phyloP scores from a whole-genome alignment of 2,797 vertebrate species.

The Sardinella longiceps region DNA sequence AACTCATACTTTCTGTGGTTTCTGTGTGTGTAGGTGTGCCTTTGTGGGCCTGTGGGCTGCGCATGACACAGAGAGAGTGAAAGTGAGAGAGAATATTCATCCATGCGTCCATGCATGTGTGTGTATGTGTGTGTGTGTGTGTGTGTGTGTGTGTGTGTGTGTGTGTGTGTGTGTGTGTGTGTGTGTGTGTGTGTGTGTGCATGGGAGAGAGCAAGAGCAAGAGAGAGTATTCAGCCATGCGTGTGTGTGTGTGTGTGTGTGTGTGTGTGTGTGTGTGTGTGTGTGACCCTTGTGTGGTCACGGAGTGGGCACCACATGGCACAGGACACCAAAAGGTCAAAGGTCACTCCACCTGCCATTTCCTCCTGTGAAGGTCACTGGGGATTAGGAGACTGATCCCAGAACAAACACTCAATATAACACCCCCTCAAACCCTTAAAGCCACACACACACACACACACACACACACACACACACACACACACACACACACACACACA shows the following conservation, averaged over 20 bases:
- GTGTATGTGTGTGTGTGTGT: neutral
- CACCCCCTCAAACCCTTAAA: too few species aligned
- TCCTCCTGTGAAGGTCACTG: neutral
- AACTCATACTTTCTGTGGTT: too few species aligned
- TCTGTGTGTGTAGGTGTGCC: neutral
- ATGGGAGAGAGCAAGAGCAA: too few species aligned
- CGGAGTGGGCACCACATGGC: neutral
- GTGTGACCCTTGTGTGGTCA: neutral
- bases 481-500: too few species aligned
- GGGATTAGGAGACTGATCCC: neutral
- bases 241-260: neutral
- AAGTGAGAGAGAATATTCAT: neutral
- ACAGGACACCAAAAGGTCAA: neutral
- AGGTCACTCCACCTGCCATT: constrained; percentile 8
- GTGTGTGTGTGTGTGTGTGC: constrained; percentile 26
- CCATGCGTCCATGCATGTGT: neutral
- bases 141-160: neutral
- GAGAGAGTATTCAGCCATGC: neutral
- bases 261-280: neutral
- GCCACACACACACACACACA: too few species aligned
- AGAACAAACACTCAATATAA: neutral
- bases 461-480: too few species aligned
- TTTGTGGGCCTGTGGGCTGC: too few species aligned
- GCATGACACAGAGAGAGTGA: neutral
- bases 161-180: neutral